Evolutionary conservation across 2,888 invertebrate genomes (phyloP), one percentile per base, ranked within the genome.

Genomic region (Meiosimyza platycephala): DNA sequence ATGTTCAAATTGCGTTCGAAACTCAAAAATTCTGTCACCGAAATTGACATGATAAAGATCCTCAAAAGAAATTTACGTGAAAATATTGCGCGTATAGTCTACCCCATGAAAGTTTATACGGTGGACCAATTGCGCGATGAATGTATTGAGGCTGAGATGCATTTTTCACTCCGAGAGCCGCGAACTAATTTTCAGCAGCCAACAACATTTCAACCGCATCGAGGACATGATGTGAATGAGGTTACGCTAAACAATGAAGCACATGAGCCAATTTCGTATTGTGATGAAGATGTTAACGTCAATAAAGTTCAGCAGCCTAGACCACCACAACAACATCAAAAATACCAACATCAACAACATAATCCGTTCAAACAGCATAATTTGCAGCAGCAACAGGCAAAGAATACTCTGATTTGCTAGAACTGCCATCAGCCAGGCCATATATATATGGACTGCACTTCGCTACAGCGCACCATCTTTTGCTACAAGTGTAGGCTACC

Each of bases 21-120:
- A 5, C 28, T 72, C 11, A 6, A 12, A 2, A 55, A 54, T 5
- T 33, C 64, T 12, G n/a, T 72, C 9, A 52, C 54, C 7, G 72
- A 72, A 15, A 28, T 5, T 11, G 66, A 72, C 1, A 40, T 51
- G 28, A 51, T 72, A 11, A 55, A 50, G 13, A 72, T 66, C 2
- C 12, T 63, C 0, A 72, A 72, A 51, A 40, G 59, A 28, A 65
- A 66, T 18, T 60, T 67, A n/a, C 33, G n/a, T 48, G 72, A 68
- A 54, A 18, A n/a, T 28, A 28, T 68, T 12, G 54, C 67, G 4
- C 22, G 22, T 22, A 22, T 22, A 22, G 22, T 22, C 22, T 22
- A 22, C 2, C 22, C 22, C 22, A 22, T 22, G 72, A 72, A 22
- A 22, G 22, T 22, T 22, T 22, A 22, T 22, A 22, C 22, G 22